phyloP scores from a whole-genome alignment of 2,113 vertebrate species.

The Phylloscopus whistleri region DNA sequence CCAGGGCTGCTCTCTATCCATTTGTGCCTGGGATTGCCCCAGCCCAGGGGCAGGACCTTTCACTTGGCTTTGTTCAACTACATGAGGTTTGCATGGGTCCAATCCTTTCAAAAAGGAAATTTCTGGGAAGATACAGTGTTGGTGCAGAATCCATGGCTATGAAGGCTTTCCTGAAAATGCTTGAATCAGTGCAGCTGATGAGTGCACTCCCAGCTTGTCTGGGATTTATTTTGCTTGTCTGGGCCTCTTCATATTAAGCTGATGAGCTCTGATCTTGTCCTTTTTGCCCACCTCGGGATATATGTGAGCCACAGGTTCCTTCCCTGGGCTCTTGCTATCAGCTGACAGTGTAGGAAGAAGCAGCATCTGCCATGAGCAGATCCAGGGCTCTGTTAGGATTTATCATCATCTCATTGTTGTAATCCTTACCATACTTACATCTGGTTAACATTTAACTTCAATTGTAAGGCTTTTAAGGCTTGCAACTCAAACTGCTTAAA shows the following conservation, averaged over 20 bases:
- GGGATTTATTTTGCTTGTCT: neutral
- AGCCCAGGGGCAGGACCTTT: neutral
- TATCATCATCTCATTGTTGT: neutral
- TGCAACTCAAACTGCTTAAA: neutral
- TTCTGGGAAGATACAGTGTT: neutral
- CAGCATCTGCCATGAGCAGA: neutral
- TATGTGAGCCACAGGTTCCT: neutral
- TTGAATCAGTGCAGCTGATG: neutral
- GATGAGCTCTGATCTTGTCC: neutral
- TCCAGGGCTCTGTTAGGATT: neutral
- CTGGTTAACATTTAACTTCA: neutral
- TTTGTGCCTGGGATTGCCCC: neutral
- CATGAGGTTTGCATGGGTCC: neutral
- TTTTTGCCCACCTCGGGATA: neutral
- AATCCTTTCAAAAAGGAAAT: neutral
- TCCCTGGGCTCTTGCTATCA: neutral
- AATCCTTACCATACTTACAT: neutral
- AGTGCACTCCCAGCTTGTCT: neutral
- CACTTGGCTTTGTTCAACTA: neutral
- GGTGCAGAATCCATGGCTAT: neutral
- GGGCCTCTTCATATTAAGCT: neutral
- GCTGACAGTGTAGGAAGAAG: neutral
- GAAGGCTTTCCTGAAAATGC: neutral
- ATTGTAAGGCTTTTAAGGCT: neutral
- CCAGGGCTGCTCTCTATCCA: neutral